Conservation (phyloP, 2,888 invertebrate species). For the Eilema depressum region DNA sequence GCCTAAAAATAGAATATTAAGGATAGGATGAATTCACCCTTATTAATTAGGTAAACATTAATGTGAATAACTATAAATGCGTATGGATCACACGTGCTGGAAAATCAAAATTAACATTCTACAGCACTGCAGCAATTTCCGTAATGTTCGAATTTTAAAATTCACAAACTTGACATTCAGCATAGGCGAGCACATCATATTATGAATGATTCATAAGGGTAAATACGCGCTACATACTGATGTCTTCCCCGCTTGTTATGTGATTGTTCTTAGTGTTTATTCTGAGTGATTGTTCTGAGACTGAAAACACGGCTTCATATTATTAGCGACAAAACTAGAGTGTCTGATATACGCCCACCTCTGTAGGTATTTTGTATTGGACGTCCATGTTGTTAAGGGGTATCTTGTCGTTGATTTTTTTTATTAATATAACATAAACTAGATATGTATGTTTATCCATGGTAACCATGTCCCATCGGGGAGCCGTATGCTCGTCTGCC, state of each 20-base stretch:
- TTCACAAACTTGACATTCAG: slow-evolving; percentile 36
- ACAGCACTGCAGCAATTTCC: slow-evolving; percentile 41
- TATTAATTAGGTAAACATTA: background rate
- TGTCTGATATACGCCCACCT: slow-evolving; percentile 67
- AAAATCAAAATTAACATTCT: slow-evolving; percentile 37
- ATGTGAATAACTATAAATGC: background rate
- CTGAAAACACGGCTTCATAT: slow-evolving; percentile 69
- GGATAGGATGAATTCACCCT: too few relatives aligned
- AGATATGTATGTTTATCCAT: too few relatives aligned
- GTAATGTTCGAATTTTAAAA: slow-evolving; percentile 38
- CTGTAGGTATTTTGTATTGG: background rate
- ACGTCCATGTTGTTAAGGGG: background rate
- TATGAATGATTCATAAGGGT: slow-evolving; percentile 46
- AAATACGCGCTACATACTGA: slow-evolving; percentile 47
- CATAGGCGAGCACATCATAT: slow-evolving; percentile 29
- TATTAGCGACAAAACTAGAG: slow-evolving; percentile 69
- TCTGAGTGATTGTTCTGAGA: slow-evolving; percentile 49
- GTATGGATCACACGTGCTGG: slow-evolving; percentile 16
- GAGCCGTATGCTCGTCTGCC: too few relatives aligned
- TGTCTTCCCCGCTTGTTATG: slow-evolving; percentile 57
- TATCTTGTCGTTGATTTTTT: background rate
- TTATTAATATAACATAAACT: too few relatives aligned
- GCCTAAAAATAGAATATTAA: background rate
- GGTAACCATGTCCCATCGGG: too few relatives aligned
- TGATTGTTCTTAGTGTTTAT: slow-evolving; percentile 46